Percentiles rank a stretch among this genome's conserved stretches.
Conservation (phyloP, 2,888 invertebrate species). For the Uropetala carovei region DNA sequence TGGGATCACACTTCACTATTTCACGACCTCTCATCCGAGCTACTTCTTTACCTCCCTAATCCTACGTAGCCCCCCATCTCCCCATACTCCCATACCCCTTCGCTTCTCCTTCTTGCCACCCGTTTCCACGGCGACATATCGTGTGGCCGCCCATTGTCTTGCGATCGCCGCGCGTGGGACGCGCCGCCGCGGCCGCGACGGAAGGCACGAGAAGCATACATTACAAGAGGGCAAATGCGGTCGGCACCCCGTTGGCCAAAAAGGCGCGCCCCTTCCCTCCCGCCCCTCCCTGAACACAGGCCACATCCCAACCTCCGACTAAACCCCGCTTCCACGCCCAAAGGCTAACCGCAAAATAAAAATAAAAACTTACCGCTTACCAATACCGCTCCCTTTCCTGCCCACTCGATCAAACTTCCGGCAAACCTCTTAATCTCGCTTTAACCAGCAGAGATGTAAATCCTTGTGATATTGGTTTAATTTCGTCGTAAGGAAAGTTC, state of each 20-base stretch:
- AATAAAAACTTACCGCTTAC: neutral
- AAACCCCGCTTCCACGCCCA: neutral
- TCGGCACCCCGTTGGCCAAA: conserved; percentile 22
- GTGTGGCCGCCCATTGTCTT: conserved; percentile 63
- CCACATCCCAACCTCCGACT: neutral
- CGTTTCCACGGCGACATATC: conserved; percentile 34
- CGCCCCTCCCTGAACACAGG: neutral
- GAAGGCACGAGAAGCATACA: conserved; percentile 40
- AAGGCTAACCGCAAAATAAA: conserved; percentile 16
- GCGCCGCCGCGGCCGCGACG: neutral
- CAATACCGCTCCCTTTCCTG: neutral
- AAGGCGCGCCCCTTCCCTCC: neutral
- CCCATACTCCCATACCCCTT: neutral
- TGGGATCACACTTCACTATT: neutral
- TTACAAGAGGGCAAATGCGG: conserved; percentile 20
- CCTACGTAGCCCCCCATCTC: neutral
- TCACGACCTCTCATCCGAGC: neutral
- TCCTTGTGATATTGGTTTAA: too few species aligned
- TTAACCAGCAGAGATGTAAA: too few species aligned
- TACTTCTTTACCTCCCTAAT: neutral
- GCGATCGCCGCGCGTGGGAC: conserved; percentile 45
- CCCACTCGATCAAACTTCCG: neutral
- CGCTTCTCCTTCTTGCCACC: neutral
- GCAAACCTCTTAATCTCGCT: neutral
- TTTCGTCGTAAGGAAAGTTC: too few species aligned